Evolutionary conservation across 2,888 invertebrate species (phyloP).

Genomic region (Drosophila ustulata): DNA sequence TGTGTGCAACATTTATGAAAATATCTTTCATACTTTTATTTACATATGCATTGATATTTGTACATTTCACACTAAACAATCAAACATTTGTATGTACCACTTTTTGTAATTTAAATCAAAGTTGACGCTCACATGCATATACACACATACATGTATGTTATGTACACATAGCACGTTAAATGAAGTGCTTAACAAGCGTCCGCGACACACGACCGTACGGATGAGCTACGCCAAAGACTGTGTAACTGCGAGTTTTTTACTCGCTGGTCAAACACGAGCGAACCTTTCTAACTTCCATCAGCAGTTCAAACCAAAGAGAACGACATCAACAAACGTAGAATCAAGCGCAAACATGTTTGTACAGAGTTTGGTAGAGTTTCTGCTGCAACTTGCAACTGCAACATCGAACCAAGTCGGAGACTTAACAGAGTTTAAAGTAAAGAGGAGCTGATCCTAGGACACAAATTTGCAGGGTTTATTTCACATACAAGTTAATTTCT

Average conservation of each 20-base stretch:
- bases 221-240: slow-evolving; percentile 26
- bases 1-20: slow-evolving; percentile 5
- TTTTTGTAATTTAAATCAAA: slow-evolving; percentile 14
- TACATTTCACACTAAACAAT: slow-evolving; percentile 8
- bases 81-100: slow-evolving; percentile 1
- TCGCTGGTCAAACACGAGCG: slow-evolving; percentile 42
- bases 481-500: neutral
- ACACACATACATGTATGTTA: slow-evolving; percentile 19
- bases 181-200: slow-evolving; percentile 28
- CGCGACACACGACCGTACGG: slow-evolving; percentile 40
- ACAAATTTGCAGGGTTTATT: slow-evolving; percentile 1
- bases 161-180: slow-evolving; percentile 29
- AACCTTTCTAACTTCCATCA: slow-evolving; percentile 32
- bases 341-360: slow-evolving; percentile 7
- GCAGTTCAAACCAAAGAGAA: slow-evolving; percentile 39
- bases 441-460: neutral
- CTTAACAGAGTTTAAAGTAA: neutral
- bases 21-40: slow-evolving; percentile 14
- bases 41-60: slow-evolving; percentile 6
- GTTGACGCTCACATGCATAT: slow-evolving; percentile 3
- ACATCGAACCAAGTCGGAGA: neutral
- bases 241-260: slow-evolving; percentile 34
- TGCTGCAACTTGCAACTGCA: slow-evolving; percentile 15
- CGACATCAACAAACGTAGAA: neutral
- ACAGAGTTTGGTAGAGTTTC: neutral